A percentile compares a stretch with the other conserved stretches of the same genome.
phyloP scores from a whole-genome alignment of 2,113 vertebrate genomes.

The Athene cunicularia region DNA sequence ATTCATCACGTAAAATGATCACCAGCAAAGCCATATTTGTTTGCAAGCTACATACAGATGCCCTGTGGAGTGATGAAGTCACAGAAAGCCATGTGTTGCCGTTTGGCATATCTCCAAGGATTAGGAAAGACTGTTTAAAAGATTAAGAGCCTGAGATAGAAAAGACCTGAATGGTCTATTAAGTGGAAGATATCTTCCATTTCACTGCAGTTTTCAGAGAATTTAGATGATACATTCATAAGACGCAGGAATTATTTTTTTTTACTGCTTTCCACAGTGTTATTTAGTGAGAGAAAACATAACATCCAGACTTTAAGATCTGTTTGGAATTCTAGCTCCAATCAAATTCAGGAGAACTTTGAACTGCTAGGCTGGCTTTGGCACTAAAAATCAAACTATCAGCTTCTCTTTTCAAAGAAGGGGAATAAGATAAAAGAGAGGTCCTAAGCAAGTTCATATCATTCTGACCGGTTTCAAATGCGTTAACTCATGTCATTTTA shows the following conservation, averaged over 20 bases:
- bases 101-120: slow-evolving; percentile 9
- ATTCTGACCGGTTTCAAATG: neutral
- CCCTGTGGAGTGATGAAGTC: slow-evolving; percentile 53
- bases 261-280: neutral
- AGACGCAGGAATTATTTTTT: neutral
- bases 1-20: slow-evolving; percentile 57
- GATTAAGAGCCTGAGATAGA: neutral
- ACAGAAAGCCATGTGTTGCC: slow-evolving; percentile 34
- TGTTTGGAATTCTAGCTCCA: neutral
- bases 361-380: neutral
- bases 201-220: neutral
- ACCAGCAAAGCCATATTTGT: slow-evolving; percentile 62
- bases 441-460: neutral
- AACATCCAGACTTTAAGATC: neutral
- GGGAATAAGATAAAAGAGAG: neutral
- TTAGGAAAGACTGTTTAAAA: slow-evolving; percentile 22
- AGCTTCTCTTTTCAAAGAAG: neutral
- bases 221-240: neutral
- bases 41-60: slow-evolving; percentile 57
- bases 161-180: neutral
- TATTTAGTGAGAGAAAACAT: neutral
- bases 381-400: neutral
- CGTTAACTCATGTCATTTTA: slow-evolving; percentile 11
- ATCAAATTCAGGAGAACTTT: neutral
- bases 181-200: neutral